Evolutionary conservation across 2,888 invertebrate genomes (phyloP).

Genomic region (Seira musarum): DNA sequence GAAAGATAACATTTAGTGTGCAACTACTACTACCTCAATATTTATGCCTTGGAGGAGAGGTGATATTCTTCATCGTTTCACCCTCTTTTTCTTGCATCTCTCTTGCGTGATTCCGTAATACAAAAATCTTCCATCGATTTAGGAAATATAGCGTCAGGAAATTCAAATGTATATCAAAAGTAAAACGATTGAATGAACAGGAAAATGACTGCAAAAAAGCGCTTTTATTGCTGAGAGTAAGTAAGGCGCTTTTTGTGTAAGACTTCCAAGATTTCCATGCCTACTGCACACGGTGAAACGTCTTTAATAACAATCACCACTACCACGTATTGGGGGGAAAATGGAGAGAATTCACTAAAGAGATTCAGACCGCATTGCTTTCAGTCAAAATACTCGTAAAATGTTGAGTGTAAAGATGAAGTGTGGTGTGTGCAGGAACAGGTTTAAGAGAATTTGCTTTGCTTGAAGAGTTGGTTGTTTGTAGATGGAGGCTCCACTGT

Average conservation of each 20-base stretch:
- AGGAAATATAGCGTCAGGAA: conserved; percentile 30
- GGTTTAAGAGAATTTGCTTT: too few relatives aligned
- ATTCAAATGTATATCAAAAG: conserved; percentile 51
- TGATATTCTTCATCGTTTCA: conserved; percentile 28
- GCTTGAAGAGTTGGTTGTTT: too few relatives aligned
- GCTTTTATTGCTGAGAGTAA: conserved; percentile 31
- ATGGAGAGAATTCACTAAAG: too few relatives aligned
- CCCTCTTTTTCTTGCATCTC: conserved; percentile 3
- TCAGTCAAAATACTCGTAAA: too few relatives aligned
- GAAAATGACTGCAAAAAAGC: conserved; percentile 54
- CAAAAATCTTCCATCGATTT: neutral
- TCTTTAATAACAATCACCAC: too few relatives aligned
- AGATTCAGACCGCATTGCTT: too few relatives aligned
- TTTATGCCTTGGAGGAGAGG: conserved; percentile 9
- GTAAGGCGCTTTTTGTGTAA: neutral
- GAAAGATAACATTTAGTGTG: conserved; percentile 42
- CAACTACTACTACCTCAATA: conserved; percentile 22
- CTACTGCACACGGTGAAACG: too few relatives aligned
- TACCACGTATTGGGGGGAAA: too few relatives aligned
- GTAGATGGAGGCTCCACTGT: too few relatives aligned
- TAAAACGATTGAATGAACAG: conserved; percentile 55
- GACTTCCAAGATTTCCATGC: neutral
- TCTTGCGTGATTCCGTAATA: too few relatives aligned
- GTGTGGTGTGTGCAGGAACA: too few relatives aligned
- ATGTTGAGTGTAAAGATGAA: too few relatives aligned